Base-by-base conservation (phyloP, 2,113 vertebrate species). In the Nannospalax galili region DNA sequence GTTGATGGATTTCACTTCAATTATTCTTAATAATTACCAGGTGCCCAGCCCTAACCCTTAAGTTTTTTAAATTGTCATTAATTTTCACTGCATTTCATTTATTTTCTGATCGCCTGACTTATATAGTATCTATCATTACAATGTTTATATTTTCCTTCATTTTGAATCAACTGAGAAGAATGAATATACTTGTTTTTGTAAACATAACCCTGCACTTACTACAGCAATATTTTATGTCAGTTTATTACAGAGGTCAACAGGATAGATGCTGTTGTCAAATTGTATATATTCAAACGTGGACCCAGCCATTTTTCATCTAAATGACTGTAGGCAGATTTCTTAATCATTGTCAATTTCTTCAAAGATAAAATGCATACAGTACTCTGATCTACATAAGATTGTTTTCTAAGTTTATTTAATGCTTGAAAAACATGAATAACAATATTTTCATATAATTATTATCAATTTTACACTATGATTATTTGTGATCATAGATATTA, bases 11-110 rank as follows among this genome's bases (percentile, higher is more conserved):
- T 94, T 78, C 32, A 74, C 1, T 79, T 19, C 40, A 86, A 72
- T 78, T 75, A 88, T 69, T 90, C 40, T n/a, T 91, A 7, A 75
- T 58, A 56, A 91, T 94, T 84, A 84, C 0, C 32, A 96, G 20
- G 42, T 67, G 79, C 11, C 35, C 15, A 90, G 85, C 0, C 9
- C 3, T 93, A 15, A 67, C 3, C 4, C 20, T 92, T 64, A 15
- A 79, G 42, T 64, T 95, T 96, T 69, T 62, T 30, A 72, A 75
- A 56, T 88, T 89, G 70, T 45, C 67, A 79, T 32, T 73, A 35
- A 72, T 40, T 15, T n/a, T 60, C 40, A 4, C 56, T 60, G 2
- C 22, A 75, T 79, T 85, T 92, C 65, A 45, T 56, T 91, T 93
- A 88, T 80, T 64, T 91, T 95, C 24, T 84, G 22, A 14, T 62